phyloP scores from a whole-genome alignment of 2,888 invertebrate species.

The Acrobasis consociella region DNA sequence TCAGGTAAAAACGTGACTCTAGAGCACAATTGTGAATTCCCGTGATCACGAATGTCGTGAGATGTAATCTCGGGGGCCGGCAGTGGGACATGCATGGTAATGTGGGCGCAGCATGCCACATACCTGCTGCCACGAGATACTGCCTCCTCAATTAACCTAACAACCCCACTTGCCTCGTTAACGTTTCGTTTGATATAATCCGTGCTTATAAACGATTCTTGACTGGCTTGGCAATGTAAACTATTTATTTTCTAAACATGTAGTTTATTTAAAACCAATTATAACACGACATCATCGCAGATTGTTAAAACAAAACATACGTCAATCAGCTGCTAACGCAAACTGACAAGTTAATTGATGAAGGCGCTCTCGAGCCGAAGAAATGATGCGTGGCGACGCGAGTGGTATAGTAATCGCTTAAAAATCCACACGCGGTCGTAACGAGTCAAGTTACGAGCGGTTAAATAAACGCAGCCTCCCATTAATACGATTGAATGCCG shows the following conservation, averaged over 20 bases:
- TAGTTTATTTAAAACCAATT: constrained; percentile 2
- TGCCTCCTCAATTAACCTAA: constrained; percentile 60
- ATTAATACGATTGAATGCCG: constrained; percentile 66
- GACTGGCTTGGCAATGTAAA: neutral
- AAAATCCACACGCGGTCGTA: constrained; percentile 71
- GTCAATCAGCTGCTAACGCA: constrained; percentile 37
- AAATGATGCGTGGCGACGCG: constrained; percentile 52
- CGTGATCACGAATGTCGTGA: constrained; percentile 64
- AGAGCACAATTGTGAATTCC: constrained; percentile 55
- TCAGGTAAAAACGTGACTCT: constrained; percentile 69
- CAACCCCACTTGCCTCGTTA: constrained; percentile 55
- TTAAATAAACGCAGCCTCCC: constrained; percentile 76
- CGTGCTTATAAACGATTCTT: neutral
- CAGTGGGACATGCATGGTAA: constrained; percentile 55
- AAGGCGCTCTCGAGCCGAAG: constrained; percentile 38
- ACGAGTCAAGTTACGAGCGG: constrained; percentile 73
- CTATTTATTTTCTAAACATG: constrained; percentile 1
- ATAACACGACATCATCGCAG: constrained; percentile 3
- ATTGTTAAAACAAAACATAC: constrained; percentile 31
- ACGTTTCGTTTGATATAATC: constrained; percentile 20
- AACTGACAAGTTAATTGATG: constrained; percentile 51
- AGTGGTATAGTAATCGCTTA: constrained; percentile 54
- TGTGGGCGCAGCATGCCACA: constrained; percentile 39
- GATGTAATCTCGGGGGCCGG: constrained; percentile 54
- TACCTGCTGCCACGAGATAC: constrained; percentile 31